Evolutionary conservation across 2,113 vertebrate genomes (phyloP).

Genomic region (Cyprinus carpio): DNA sequence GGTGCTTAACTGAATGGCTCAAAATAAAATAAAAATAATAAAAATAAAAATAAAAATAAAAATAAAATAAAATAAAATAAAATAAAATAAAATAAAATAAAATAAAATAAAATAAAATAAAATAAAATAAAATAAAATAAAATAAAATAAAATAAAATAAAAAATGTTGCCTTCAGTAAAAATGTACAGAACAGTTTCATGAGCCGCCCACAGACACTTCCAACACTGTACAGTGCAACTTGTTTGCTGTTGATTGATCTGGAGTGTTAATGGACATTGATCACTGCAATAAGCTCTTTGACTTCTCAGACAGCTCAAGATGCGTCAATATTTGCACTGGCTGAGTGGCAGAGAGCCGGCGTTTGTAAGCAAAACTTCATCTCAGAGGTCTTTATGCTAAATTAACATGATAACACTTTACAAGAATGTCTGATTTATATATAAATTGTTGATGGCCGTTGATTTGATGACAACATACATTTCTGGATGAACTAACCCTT

Average conservation of each 20-base stretch:
- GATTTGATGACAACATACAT: too few species aligned
- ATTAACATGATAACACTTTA: background rate
- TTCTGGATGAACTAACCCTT: too few species aligned
- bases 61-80: too few species aligned
- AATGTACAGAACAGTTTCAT: background rate
- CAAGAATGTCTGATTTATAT: too few species aligned
- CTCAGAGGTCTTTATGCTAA: slow-evolving; percentile 41
- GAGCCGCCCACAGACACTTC: background rate
- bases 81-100: background rate
- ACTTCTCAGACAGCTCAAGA: slow-evolving; percentile 55
- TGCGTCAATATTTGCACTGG: slow-evolving; percentile 63
- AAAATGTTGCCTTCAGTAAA: background rate
- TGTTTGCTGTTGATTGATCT: slow-evolving; percentile 50
- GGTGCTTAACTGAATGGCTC: background rate
- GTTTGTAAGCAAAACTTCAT: slow-evolving; percentile 42
- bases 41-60: too few species aligned
- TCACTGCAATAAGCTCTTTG: slow-evolving; percentile 58
- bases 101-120: background rate
- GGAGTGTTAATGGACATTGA: slow-evolving; percentile 67
- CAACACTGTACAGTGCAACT: background rate
- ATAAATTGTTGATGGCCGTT: too few species aligned
- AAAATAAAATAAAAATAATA: background rate
- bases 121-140: background rate
- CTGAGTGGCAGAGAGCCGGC: slow-evolving; percentile 30
- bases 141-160: background rate